Base-by-base conservation (phyloP, 2,888 invertebrate genomes). In the Tetrapedia diversipes region DNA sequence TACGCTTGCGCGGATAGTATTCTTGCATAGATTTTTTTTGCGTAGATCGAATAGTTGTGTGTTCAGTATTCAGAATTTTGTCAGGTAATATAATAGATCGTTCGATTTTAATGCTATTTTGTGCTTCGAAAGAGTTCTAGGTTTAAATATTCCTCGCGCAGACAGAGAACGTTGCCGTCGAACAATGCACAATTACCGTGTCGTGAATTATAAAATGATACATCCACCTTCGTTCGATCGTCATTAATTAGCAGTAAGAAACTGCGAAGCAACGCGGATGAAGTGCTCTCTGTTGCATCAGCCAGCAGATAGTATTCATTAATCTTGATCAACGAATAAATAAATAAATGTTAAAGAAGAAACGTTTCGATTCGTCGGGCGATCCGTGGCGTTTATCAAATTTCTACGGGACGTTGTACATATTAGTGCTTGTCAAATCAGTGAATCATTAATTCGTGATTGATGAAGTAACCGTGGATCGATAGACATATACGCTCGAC, bases 361-460 rank as follows among this genome's bases (percentile, higher is more conserved):
- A 19, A 57, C 41, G 41, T 37, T 47, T 37, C 37, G 49, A n/a
- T 37, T 27, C 37, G 27, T 6, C n/a, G 27, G 24, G 7, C 34
- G 47, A 61, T 34, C 34, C 61, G 11, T 61, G 24, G 49, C 61
- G 61, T 63, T 63, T 49, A 49, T 63, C 61, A 37, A 63, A 56
- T 56, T 37, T 27, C 54, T 37, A 14, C 34, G 8, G 22, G 54
- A 37, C 54, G 22, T 24, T 56, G 59, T 32, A 60, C 37, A 14
- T 63, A 51, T 63, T 39, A 49, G 16, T 49, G 37, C 43, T 43
- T 39, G 71, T 60, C 68, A 29, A 72, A 53, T 67, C 59, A 16
- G 14, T 67, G 51, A 53, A 53, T 72, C 68, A 29, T 24, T 67
- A 59, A 59, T 37, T 53, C 41, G 4, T 68, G 67, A 68, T 68